A percentile compares a stretch with the other conserved stretches of the same genome.
Conservation (phyloP, 1,140 invertebrate genomes). For the Oreohelix idahoensis region DNA sequence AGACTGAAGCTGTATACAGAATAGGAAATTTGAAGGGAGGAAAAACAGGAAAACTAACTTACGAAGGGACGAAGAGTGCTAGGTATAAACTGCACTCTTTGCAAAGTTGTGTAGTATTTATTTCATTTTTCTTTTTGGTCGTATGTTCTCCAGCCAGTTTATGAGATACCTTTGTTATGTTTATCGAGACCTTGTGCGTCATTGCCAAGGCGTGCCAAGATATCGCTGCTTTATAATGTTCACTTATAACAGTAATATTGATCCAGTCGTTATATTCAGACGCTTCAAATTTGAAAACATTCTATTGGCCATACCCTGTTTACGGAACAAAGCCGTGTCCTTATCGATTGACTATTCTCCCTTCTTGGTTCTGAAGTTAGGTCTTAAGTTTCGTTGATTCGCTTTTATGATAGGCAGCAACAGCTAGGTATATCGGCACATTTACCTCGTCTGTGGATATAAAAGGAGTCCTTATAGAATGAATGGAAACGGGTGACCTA, state of each 20-base stretch:
- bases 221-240: neutral
- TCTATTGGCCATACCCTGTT: neutral
- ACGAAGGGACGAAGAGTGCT: too few relatives aligned
- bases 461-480: neutral
- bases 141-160: too few relatives aligned
- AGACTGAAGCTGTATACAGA: too few relatives aligned
- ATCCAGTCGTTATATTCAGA: neutral
- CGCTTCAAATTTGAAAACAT: neutral
- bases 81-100: too few relatives aligned
- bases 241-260: neutral
- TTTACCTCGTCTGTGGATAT: neutral
- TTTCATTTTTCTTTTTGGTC: too few relatives aligned
- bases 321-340: neutral
- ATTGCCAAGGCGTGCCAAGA: neutral
- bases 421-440: neutral
- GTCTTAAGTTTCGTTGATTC: neutral
- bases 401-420: neutral
- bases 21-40: too few relatives aligned
- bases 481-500: neutral
- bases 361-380: neutral
- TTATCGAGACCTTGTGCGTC: too few relatives aligned
- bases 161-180: too few relatives aligned
- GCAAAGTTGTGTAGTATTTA: too few relatives aligned
- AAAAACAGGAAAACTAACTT: too few relatives aligned
- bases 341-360: constrained; percentile 1